Base-by-base conservation (phyloP, 2,113 vertebrate species). In the Baryphthengus martii region DNA sequence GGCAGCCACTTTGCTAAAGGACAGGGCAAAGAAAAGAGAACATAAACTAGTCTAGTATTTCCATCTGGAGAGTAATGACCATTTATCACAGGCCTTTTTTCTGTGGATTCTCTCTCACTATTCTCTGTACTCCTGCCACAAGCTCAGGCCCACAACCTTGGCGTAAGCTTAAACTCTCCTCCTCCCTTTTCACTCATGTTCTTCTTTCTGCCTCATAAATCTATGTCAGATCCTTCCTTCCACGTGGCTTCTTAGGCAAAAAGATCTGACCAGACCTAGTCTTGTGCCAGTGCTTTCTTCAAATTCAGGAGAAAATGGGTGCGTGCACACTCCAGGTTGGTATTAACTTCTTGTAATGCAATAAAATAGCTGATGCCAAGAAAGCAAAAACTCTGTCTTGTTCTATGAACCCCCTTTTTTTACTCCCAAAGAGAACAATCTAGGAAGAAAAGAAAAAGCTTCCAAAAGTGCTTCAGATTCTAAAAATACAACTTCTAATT, bases 191-290 rank as follows among this genome's bases (percentile, higher is more conserved):
- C n/a, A 58, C 17, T 67, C 28, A 7, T 3, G 2, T 18, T 80
- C 17, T 37, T 77, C 73, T n/a, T 53, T 45, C 35, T 89, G 10
- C 23, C 31, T 55, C 44, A 67, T 44, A 58, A 59, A 71, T 20
- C 50, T 24, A 13, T 2, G 0, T 26, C 17, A 37, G 24, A 40
- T 16, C 74, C 45, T 86, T 45, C 16, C 42, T 73, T 44, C 56
- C 31, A 58, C 0, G 0, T 9, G 11, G 49, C 17, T 82, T 65
- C n/a, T 72, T 62, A 14, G 9, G 9, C 4, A 6, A 19, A 63
- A 62, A 62, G 6, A 66, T 58, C 19, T 25, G 12, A 63, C 26
- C 13, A 77, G 45, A 71, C 24, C 24, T 24, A 37, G 10, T 78
- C 25, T 56, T 37, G 7, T 11, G 9, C 11, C 17, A 13, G 7